Base-by-base conservation (phyloP, 2,797 vertebrate genomes). In the Glyptemys insculpta region DNA sequence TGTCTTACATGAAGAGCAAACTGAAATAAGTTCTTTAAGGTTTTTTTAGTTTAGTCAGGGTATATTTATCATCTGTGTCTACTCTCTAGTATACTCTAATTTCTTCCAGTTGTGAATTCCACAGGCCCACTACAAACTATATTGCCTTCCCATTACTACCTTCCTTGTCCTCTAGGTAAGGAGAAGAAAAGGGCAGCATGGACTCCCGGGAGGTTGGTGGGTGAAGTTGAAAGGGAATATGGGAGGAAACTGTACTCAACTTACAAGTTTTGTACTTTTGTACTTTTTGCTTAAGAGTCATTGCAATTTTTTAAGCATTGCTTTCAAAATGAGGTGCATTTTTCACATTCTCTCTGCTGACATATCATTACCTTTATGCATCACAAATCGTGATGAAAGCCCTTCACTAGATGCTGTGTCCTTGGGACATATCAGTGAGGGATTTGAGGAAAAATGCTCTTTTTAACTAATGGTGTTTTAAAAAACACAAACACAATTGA, bases 271-370 rank as follows among this genome's bases (percentile, higher is more conserved):
- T 68, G 34, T n/a, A 65, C 6, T n/a, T 14, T 50, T 50, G 49
- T 50, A 50, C 50, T 50, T 50, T 16, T 50, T 50, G 79, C 91
- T 92, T 50, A 78, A 83, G 90, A 95, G 37, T 25, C 57, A 6
- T 83, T 83, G 12, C 65, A 79, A 83, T 92, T 94, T 94, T 34
- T 62, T 68, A 92, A 93, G 23, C 6, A 88, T 82, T 95, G 3
- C 34, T 92, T 94, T 92, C 44, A 37, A 82, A 94, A 92, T 47
- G 2, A 96, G 72, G 34, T 87, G 6, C 12, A 83, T 93, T 94
- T 96, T 92, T 96, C 84, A 94, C 12, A 25, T 85, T 83, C 52
- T 8, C 91, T 18, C 47, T 44, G 8, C n/a, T 92, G 95, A 81
- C 72, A 93, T 93, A 57, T 92, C 83, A 90, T 81, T 93, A 82